Conservation (phyloP, 1,140 invertebrate genomes). For the Lepidotrigona ventralis region DNA sequence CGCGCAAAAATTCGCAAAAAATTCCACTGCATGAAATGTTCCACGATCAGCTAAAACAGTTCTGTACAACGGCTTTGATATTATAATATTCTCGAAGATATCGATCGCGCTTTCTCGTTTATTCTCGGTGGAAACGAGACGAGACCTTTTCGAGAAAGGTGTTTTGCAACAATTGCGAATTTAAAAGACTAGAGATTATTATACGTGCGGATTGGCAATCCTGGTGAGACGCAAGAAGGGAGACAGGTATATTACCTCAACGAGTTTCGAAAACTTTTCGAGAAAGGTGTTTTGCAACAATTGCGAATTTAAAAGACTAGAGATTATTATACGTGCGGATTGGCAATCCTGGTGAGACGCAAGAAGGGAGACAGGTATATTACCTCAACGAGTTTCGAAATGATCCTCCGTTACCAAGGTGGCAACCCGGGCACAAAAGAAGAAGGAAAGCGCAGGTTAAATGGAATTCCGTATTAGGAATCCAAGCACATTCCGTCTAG, state of each 20-base stretch:
- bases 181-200: neutral
- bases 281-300: neutral
- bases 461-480: conserved; percentile 54
- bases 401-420: conserved; percentile 26
- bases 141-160: too few relatives aligned
- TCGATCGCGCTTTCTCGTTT: neutral
- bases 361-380: neutral
- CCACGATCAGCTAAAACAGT: neutral
- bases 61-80: neutral
- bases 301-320: neutral
- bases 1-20: too few relatives aligned
- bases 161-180: neutral
- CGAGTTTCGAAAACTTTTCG: conserved; percentile 38
- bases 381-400: conserved; percentile 24
- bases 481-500: conserved; percentile 48
- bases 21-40: neutral
- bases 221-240: neutral
- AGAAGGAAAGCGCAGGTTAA: conserved; percentile 35
- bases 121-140: too few relatives aligned
- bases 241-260: neutral
- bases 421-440: conserved; percentile 27
- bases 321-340: neutral
- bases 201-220: neutral
- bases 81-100: neutral
- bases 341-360: neutral